Evolutionary conservation across 1,140 invertebrate genomes (phyloP).

Genomic region (Euwallacea similis): DNA sequence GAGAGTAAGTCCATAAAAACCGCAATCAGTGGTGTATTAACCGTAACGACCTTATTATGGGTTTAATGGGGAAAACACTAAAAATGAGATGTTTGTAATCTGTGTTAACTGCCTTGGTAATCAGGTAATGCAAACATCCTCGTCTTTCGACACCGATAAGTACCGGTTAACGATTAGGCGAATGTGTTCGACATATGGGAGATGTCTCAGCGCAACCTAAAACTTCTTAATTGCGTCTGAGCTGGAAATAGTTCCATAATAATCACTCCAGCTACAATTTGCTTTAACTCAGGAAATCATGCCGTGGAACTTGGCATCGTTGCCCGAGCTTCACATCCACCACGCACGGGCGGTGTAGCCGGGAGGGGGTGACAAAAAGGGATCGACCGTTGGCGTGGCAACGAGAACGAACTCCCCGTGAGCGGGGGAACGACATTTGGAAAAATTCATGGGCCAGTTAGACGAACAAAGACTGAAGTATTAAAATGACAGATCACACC

Average conservation of each 20-base stretch:
- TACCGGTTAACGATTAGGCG: slow-evolving; percentile 28
- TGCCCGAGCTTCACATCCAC: slow-evolving; percentile 1
- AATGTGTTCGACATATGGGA: slow-evolving; percentile 33
- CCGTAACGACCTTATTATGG: slow-evolving; percentile 23
- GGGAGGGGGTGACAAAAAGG: neutral
- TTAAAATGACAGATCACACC: slow-evolving; percentile 13
- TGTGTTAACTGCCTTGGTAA: slow-evolving; percentile 22
- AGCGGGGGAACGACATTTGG: slow-evolving; percentile 18
- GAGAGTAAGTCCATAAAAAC: neutral
- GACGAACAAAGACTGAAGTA: slow-evolving; percentile 5
- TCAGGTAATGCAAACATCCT: slow-evolving; percentile 36
- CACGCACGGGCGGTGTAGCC: neutral
- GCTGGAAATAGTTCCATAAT: slow-evolving; percentile 14
- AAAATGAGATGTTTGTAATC: slow-evolving; percentile 17
- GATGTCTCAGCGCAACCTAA: slow-evolving; percentile 19
- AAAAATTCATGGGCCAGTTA: slow-evolving; percentile 11
- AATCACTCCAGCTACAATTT: neutral
- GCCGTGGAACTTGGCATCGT: slow-evolving; percentile 5
- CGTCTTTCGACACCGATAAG: slow-evolving; percentile 28
- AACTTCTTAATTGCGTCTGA: slow-evolving; percentile 21
- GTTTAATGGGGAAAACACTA: slow-evolving; percentile 25
- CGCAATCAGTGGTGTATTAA: neutral
- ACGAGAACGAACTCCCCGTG: slow-evolving; percentile 1
- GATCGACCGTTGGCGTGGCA: slow-evolving; percentile 15
- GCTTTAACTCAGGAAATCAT: neutral